Evolutionary conservation across 1,140 invertebrate genomes (phyloP).

Genomic region (Chrysopa pallens): DNA sequence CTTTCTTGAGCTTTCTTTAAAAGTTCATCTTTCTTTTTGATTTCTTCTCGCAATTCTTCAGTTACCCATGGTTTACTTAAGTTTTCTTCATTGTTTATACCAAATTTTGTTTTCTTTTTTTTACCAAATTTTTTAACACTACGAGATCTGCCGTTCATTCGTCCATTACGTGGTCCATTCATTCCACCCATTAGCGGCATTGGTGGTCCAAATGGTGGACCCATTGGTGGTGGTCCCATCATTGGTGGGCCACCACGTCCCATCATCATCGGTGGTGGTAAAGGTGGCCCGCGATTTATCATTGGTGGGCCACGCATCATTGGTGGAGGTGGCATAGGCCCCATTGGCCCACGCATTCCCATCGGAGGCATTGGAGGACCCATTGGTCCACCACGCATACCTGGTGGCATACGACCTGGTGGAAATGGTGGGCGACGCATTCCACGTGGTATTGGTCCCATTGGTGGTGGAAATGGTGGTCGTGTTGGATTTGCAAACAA

Average conservation of each 20-base stretch:
- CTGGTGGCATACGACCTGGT: slow-evolving; percentile 10
- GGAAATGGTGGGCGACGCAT: slow-evolving; percentile 4
- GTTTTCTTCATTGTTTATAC: slow-evolving; percentile 12
- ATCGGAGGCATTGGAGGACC: slow-evolving; percentile 9
- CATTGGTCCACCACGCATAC: slow-evolving; percentile 9
- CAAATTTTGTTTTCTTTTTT: slow-evolving; percentile 9
- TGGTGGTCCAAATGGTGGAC: slow-evolving; percentile 7
- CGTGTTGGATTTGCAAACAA: neutral
- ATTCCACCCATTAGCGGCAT: slow-evolving; percentile 4
- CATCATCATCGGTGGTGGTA: neutral
- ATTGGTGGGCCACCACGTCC: slow-evolving; percentile 7
- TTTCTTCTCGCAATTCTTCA: slow-evolving; percentile 16
- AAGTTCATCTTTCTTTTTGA: slow-evolving; percentile 18
- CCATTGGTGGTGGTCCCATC: slow-evolving; percentile 7
- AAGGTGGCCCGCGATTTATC: slow-evolving; percentile 1
- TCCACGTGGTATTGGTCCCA: neutral
- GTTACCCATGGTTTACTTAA: slow-evolving; percentile 20
- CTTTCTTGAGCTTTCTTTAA: slow-evolving; percentile 15
- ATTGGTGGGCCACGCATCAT: slow-evolving; percentile 12
- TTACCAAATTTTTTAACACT: slow-evolving; percentile 9
- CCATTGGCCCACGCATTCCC: neutral
- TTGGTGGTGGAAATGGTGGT: neutral
- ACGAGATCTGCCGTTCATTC: slow-evolving; percentile 7
- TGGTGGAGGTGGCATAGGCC: slow-evolving; percentile 18
- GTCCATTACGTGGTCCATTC: slow-evolving; percentile 8